A percentile compares a stretch with the other conserved stretches of the same genome.
phyloP scores from a whole-genome alignment of 1,140 invertebrate species.

The Drosophila varians region DNA sequence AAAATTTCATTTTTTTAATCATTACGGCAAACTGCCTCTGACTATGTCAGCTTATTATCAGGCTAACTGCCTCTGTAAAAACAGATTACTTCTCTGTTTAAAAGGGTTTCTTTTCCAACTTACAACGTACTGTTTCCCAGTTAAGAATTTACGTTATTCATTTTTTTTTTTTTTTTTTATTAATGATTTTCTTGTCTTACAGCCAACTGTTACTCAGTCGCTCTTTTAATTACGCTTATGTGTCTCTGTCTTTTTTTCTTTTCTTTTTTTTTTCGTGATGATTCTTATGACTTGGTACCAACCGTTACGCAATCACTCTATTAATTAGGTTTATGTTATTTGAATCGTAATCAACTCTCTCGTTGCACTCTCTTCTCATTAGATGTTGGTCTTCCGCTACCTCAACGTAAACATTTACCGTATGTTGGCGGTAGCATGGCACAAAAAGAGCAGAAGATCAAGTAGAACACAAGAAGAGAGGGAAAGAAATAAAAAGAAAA shows the following conservation, averaged over 20 bases:
- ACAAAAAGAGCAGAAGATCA: conserved; percentile 4
- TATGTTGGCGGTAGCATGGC: conserved; percentile 5
- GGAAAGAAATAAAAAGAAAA: no score
- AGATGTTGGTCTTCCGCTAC: no score
- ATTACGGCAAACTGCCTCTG: not conserved
- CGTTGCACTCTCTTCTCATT: no score
- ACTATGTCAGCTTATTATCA: no score
- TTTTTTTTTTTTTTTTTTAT: no score
- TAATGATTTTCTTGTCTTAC: conserved; percentile 4
- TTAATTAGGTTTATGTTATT: no score
- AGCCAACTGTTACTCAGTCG: conserved; percentile 2
- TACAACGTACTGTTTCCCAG: conserved; percentile 3
- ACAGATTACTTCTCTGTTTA: conserved; percentile 4
- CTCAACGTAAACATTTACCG: not conserved
- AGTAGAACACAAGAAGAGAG: not conserved
- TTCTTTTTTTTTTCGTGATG: no score
- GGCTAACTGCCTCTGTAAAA: no score
- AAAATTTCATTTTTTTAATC: conserved; percentile 8
- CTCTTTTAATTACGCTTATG: no score
- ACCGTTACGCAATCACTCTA: conserved; percentile 1
- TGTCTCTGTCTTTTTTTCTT: no score
- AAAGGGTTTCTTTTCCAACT: conserved; percentile 2
- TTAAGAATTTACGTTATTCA: not conserved
- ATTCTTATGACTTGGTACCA: no score
- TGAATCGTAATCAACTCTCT: no score